Evolutionary conservation across 2,113 vertebrate genomes (phyloP).

Genomic region (Cinclus mexicanus): DNA sequence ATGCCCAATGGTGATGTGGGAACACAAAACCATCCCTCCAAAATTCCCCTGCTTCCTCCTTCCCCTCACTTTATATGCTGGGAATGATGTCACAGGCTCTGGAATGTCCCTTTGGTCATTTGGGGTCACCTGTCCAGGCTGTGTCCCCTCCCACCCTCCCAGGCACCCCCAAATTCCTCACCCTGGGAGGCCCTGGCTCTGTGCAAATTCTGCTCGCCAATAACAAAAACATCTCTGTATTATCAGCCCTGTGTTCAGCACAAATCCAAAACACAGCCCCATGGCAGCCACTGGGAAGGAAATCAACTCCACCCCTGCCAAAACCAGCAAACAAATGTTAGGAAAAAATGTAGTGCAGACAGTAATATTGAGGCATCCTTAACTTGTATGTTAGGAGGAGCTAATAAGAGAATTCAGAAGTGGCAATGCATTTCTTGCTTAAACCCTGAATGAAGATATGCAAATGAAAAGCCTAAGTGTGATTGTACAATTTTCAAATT

Average conservation of each 20-base stretch:
- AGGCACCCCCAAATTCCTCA: accelerated
- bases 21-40: neutral
- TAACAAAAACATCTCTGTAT: neutral
- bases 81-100: accelerated
- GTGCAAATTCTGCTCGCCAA: neutral
- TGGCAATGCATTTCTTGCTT: neutral
- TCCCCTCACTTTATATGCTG: accelerated
- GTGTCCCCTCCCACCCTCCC: neutral
- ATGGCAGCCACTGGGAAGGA: accelerated
- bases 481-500: neutral
- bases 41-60: neutral
- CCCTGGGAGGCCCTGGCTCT: neutral
- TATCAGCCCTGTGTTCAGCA: neutral
- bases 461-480: neutral
- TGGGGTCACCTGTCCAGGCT: neutral
- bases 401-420: neutral
- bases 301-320: neutral
- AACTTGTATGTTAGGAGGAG: neutral
- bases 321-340: neutral
- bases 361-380: neutral
- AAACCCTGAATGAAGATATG: neutral
- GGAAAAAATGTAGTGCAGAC: too few relatives aligned
- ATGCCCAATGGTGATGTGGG: accelerated
- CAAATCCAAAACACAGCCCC: neutral
- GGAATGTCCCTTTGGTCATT: neutral